Base-by-base conservation (phyloP, 1,140 invertebrate genomes). In the Stenopsyche tienmushanensis region DNA sequence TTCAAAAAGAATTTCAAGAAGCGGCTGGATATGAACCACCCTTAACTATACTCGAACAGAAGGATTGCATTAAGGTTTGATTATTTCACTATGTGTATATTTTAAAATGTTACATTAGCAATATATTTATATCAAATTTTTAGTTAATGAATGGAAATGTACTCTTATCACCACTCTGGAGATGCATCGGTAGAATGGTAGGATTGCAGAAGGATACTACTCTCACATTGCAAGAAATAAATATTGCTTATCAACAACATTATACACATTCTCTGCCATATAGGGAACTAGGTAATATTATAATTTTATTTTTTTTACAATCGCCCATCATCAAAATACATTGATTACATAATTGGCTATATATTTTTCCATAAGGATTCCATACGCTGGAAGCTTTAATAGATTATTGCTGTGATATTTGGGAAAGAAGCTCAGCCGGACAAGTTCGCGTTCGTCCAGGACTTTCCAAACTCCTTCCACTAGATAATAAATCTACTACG, bases 171-270 rank as follows among this genome's bases (percentile, higher is more conserved):
- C n/a, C 72, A 0, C 53, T 70, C 3, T 81, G 78, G 78, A 76
- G 78, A 24, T 69, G 71, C 0, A 73, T 80, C 26, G 79, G 78
- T 73, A 72, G 78, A 3, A 59, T 80, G 7, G 76, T 76, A 1
- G 72, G 73, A 58, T 70, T 78, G 3, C 59, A 80, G 21, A 64
- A 73, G 0, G 76, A 77, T 5, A 69, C 64, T 23, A 18, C 62
- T 7, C 39, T 67, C 9, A 68, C 76, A 0, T 50, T 75, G n/a
- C n/a, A 72, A 13, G 64, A 70, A 3, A 58, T 81, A 1, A 73
- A 72, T 21, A 42, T 70, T 1, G 74, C 76, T 50, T 81, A 78
- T 59, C 72, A 72, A 3, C 72, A 72, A 24, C 72, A 74, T 13
- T 80, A 75, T 52, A 77, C 76, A 17, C 73, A 74, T 1, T 66